Evolutionary conservation across 2,797 vertebrate genomes (phyloP), one percentile per base, ranked within the genome.

Genomic region (Poecilia wingei): DNA sequence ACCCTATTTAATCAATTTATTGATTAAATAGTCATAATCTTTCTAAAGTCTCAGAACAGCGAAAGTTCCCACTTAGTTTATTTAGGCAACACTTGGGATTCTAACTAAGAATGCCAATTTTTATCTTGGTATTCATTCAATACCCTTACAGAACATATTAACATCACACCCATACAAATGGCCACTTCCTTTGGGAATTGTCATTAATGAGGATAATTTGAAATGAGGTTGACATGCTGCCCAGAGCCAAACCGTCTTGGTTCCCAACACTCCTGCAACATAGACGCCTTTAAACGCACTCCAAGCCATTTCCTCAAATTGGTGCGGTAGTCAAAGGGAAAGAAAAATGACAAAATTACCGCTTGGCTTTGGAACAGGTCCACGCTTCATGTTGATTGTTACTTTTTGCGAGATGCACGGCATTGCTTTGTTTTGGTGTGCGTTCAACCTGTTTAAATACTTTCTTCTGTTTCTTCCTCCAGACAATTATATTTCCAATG

Each of bases 171-270:
- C 90, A 89, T 89, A 93, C 90, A 92, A 92, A 92, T 87, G 90
- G 84, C 79, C 83, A 75, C 93, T 94, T 95, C 93, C 92, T 86
- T 70, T 94, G 77, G 85, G 90, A 93, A 91, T 87, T 88, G 88
- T 91, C 72, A 84, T 94, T 94, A 95, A 95, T 94, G 91, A 93
- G 93, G 89, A 94, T 95, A 92, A 95, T 95, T 95, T 93, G 86
- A 92, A 94, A 87, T 86, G 91, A 92, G 91, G 93, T 93, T 93
- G 91, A 93, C 85, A 85, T 81, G 81, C 74, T 86, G 87, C 86
- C 8, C 3, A 1, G 77, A 86, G 93, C 95, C 94, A 95, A 95
- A 93, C 88, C 91, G 81, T 82, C 79, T 86, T 89, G 88, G 86
- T 92, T 94, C 87, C 90, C 90, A 91, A 93, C 76, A 85, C 85